phyloP scores from a whole-genome alignment of 1,140 invertebrate genomes.

The Drosophila littoralis region DNA sequence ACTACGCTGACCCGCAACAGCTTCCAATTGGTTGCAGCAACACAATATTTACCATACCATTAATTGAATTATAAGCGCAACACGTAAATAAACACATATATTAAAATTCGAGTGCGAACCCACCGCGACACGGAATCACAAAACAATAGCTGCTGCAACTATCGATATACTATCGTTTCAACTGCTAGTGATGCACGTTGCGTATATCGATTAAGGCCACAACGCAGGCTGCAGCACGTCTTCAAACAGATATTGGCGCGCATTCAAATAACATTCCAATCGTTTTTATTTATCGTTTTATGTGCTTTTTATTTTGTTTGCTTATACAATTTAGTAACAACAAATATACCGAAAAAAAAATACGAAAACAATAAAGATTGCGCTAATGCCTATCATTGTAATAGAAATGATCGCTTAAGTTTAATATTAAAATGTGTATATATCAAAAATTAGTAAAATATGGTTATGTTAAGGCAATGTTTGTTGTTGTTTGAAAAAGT shows the following conservation, averaged over 20 bases:
- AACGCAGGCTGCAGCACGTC: background rate
- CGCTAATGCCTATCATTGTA: slow-evolving; percentile 40
- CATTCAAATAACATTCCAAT: slow-evolving; percentile 6
- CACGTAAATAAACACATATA: slow-evolving; percentile 13
- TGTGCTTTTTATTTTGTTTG: slow-evolving; percentile 34
- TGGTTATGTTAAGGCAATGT: slow-evolving; percentile 62
- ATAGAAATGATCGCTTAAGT: slow-evolving; percentile 53
- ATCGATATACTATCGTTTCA: slow-evolving; percentile 1
- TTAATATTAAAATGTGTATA: slow-evolving; percentile 54
- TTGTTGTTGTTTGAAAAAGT: slow-evolving; percentile 50
- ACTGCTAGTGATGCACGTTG: background rate
- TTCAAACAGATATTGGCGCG: background rate
- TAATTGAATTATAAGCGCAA: background rate
- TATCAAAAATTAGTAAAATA: slow-evolving; percentile 65
- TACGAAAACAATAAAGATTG: slow-evolving; percentile 47
- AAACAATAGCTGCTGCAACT: slow-evolving; percentile 4
- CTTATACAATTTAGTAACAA: slow-evolving; percentile 57
- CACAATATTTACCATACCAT: background rate
- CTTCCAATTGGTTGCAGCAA: background rate
- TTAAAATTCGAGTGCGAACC: slow-evolving; percentile 13
- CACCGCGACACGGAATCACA: slow-evolving; percentile 17
- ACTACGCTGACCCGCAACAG: background rate
- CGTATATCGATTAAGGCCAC: background rate
- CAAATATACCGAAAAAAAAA: slow-evolving; percentile 32
- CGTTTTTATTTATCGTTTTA: slow-evolving; percentile 12